These are phyloP conservation scores for Orchesellides sinensis DNA, from an alignment of 2,888 invertebrate genomes.

Conservation along the genomic window DNA sequence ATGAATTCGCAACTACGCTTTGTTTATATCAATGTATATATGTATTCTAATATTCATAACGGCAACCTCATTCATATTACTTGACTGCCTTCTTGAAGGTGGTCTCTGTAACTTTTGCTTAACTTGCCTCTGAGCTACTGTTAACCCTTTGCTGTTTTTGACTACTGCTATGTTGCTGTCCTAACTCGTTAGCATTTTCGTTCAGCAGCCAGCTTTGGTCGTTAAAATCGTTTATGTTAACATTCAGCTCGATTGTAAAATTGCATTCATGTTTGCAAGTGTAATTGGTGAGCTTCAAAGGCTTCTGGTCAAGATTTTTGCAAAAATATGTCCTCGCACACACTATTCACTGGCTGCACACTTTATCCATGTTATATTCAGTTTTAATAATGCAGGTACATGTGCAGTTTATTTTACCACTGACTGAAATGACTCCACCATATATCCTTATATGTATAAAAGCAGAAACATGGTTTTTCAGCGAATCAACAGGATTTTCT, in stretches of 20 bases:
- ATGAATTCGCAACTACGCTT: too few species aligned
- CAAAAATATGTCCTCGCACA: not conserved
- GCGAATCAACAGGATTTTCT: conserved; percentile 9
- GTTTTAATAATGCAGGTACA: too few species aligned
- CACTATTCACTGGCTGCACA: too few species aligned
- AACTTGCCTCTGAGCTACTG: conserved; percentile 30
- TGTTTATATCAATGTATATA: too few species aligned
- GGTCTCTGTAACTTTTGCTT: conserved; percentile 16
- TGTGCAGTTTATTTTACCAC: too few species aligned
- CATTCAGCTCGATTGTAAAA: too few species aligned
- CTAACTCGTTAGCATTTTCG: conserved; percentile 21
- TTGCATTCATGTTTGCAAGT: conserved; percentile 29
- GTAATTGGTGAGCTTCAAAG: conserved; percentile 8
- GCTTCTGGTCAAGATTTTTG: conserved; percentile 53
- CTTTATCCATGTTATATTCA: too few species aligned
- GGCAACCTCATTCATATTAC: conserved; percentile 35
- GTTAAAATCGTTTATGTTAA: conserved; percentile 9
- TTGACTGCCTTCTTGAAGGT: conserved; percentile 25
- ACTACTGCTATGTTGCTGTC: not conserved
- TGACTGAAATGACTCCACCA: too few species aligned
- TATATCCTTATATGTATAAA: too few species aligned
- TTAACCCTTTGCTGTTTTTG: conserved; percentile 1
- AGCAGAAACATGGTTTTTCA: conserved; percentile 3
- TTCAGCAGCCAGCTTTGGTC: conserved; percentile 9
- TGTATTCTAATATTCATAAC: too few species aligned